phyloP scores from a whole-genome alignment of 2,113 vertebrate species.

The Ceyx cyanopectus region DNA sequence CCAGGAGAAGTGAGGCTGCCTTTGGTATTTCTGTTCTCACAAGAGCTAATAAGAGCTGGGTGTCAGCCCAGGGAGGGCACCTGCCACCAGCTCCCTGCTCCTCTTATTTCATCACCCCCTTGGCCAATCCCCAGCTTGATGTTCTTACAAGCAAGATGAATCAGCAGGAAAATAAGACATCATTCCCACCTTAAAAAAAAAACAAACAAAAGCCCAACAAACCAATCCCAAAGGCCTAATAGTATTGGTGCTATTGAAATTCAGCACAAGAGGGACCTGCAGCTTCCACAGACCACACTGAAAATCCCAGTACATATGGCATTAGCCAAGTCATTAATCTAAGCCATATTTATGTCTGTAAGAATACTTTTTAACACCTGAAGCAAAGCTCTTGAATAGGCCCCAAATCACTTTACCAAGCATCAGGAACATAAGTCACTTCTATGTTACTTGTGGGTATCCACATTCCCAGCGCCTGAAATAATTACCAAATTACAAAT shows the following conservation, averaged over 20 bases:
- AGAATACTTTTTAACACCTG: background rate
- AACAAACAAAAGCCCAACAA: too few species aligned
- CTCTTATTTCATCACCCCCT: background rate
- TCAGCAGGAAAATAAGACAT: background rate
- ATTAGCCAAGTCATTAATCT: background rate
- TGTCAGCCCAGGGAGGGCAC: background rate
- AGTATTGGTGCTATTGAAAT: background rate
- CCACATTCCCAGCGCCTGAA: accelerated
- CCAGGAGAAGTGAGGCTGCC: background rate
- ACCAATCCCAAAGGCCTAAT: background rate
- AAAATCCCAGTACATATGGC: background rate
- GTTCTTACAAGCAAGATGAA: background rate
- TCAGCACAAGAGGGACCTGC: background rate
- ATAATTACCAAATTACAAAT: background rate
- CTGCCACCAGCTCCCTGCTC: background rate
- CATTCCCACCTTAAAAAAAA: background rate
- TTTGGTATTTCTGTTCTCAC: background rate
- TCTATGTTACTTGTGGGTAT: background rate
- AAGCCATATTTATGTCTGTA: background rate
- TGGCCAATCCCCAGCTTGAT: background rate
- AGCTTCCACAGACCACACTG: background rate
- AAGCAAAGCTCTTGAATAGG: background rate
- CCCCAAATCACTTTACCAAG: background rate
- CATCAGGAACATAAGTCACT: background rate
- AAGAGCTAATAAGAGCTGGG: accelerated